Percentiles rank a stretch among this genome's conserved stretches.
Conservation (phyloP, 2,113 vertebrate genomes). For the Daubentonia madagascariensis region DNA sequence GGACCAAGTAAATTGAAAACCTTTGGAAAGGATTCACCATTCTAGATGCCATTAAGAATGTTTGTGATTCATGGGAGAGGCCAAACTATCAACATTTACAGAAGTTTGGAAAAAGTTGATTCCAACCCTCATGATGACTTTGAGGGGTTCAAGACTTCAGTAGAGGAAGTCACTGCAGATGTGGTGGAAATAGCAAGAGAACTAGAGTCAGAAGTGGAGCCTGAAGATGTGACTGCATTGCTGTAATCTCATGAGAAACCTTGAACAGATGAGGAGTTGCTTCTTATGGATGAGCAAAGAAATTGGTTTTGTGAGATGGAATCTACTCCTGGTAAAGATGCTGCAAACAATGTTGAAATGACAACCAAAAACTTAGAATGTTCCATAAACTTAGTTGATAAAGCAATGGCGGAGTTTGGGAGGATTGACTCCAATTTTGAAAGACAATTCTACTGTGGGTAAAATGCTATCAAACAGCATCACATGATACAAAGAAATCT, state of each 20-base stretch:
- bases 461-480: not conserved
- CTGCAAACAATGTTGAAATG: not conserved
- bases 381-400: not conserved
- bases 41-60: not conserved
- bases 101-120: not conserved
- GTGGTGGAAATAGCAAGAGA: not conserved
- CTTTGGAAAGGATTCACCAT: not conserved
- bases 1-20: not conserved
- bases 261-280: not conserved
- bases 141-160: not conserved
- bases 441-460: not conserved
- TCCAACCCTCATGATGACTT: not conserved
- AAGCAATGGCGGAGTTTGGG: not conserved
- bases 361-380: not conserved
- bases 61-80: not conserved
- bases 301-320: not conserved
- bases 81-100: not conserved
- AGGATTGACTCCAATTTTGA: not conserved
- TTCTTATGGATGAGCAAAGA: not conserved
- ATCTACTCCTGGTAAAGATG: not conserved
- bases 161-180: not conserved
- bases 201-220: not conserved
- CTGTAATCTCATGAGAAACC: not conserved
- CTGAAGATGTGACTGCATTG: not conserved
- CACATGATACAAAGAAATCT: not conserved